Evolutionary conservation across 1,140 invertebrate genomes (phyloP), one percentile per base, ranked within the genome.

Genomic region (Brachionus rubens): DNA sequence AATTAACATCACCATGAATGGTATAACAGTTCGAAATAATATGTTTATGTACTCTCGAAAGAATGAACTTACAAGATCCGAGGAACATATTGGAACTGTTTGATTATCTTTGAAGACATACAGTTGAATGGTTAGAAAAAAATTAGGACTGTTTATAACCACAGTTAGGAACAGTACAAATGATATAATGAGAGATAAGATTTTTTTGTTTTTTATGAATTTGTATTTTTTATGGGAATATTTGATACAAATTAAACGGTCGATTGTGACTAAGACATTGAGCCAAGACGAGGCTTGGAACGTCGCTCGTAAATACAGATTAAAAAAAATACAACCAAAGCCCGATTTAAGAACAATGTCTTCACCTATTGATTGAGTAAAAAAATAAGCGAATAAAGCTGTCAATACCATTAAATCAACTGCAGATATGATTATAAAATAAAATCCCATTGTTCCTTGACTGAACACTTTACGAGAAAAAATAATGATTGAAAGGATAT

Each of bases 181-280:
- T 9, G 33, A 28, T 28, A 54, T 28, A 28, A 54, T 54, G 19
- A 14, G 12, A 3, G 26, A 28, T n/a, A 54, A n/a, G 16, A 54
- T 54, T 54, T 54, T 54, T 28, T 54, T 54, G 33, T 54, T 54
- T 54, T 26, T 54, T n/a, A 28, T 54, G 16, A 54, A 54, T 54
- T 28, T 54, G 16, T 28, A 54, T 28, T 54, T 24, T 54, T 54
- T 54, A n/a, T 54, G 52, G 9, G 33, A 24, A 54, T 54, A 54
- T n/a, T 54, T 54, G 24, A 33, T 54, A 10, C 24, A 54, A 28
- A n/a, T 14, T 54, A 54, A n/a, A 3, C 52, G 24, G 33, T 54
- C 52, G 12, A 54, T 14, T 12, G 52, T 54, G 14, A 54, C 52
- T 54, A 54, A n/a, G 6, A 54, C 52, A 54, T 54, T 54, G 26